Evolutionary conservation across 1,140 invertebrate species (phyloP).

Genomic region (Brachystomella parvula): DNA sequence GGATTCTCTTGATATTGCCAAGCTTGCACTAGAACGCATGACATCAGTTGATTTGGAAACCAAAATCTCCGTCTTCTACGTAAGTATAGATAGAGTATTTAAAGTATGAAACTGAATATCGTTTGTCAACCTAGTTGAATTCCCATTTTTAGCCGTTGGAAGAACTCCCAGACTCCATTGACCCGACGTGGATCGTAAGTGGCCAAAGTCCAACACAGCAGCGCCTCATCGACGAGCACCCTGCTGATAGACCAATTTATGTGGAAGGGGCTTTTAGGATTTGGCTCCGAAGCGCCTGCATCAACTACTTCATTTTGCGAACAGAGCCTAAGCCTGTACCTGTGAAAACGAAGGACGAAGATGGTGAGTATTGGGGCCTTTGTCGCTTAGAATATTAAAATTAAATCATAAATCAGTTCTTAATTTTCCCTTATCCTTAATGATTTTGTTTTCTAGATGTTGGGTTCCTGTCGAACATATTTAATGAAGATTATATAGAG

Average conservation of each 20-base stretch:
- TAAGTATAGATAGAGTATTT: slow-evolving; percentile 40
- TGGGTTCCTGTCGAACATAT: slow-evolving; percentile 41
- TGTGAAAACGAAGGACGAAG: slow-evolving; percentile 46
- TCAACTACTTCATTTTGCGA: slow-evolving; percentile 79
- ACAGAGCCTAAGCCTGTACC: slow-evolving; percentile 51
- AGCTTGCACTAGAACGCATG: slow-evolving; percentile 76
- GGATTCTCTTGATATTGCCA: slow-evolving; percentile 71
- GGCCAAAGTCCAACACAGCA: slow-evolving; percentile 72
- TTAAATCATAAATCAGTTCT: background rate
- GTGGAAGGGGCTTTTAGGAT: slow-evolving; percentile 81
- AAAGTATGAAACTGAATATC: background rate
- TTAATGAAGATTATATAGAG: slow-evolving; percentile 40
- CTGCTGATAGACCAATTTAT: slow-evolving; percentile 59
- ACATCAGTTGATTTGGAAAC: slow-evolving; percentile 72
- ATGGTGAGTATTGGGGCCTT: slow-evolving; percentile 54
- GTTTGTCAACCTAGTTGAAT: slow-evolving; percentile 1
- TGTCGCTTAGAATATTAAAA: no score
- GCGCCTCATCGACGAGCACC: slow-evolving; percentile 62
- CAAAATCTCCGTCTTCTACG: slow-evolving; percentile 60
- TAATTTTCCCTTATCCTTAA: no score
- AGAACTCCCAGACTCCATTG: slow-evolving; percentile 63
- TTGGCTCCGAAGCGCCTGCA: slow-evolving; percentile 62
- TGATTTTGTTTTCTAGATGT: slow-evolving; percentile 54
- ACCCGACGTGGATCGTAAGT: slow-evolving; percentile 90
- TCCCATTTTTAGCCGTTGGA: slow-evolving; percentile 2